These are phyloP conservation scores for Cyclophora punctaria DNA, from an alignment of 2,888 invertebrate species.

Conservation along the genomic window DNA sequence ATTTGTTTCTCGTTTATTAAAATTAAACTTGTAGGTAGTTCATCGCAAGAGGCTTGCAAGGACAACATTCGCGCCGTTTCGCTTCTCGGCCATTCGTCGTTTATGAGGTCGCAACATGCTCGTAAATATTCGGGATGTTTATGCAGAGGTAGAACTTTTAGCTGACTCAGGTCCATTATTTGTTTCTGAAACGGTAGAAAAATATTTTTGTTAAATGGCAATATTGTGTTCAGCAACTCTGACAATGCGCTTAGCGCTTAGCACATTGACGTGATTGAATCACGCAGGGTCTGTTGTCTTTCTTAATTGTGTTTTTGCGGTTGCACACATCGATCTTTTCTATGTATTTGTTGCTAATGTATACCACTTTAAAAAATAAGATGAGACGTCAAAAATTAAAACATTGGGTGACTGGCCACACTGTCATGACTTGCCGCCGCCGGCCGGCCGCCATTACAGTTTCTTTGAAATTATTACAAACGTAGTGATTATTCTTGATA, in stretches of 20 bases:
- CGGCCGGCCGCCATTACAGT: too few relatives aligned
- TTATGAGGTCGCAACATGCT: constrained; percentile 84
- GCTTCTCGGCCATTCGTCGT: constrained; percentile 91
- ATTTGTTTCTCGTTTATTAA: constrained; percentile 72
- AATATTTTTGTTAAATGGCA: background rate
- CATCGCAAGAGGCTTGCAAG: constrained; percentile 81
- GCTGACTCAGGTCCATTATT: constrained; percentile 42
- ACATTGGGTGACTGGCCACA: too few relatives aligned
- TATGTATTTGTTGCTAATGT: too few relatives aligned
- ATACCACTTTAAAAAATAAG: too few relatives aligned
- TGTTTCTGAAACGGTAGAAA: constrained; percentile 13
- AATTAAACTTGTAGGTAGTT: constrained; percentile 82
- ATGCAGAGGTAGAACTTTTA: constrained; percentile 80
- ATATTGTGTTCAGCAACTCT: background rate
- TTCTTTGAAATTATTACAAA: too few relatives aligned
- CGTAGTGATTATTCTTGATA: too few relatives aligned
- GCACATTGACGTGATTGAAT: too few relatives aligned
- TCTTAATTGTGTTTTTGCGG: too few relatives aligned
- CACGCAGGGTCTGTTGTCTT: too few relatives aligned
- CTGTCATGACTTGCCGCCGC: too few relatives aligned
- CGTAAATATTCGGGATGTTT: constrained; percentile 80
- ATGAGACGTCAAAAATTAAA: too few relatives aligned
- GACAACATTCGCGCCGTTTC: constrained; percentile 85
- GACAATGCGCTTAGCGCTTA: constrained; percentile 7
- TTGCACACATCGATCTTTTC: too few relatives aligned